Evolutionary conservation across 92 coral and sea anemone genomes (phyloP), one percentile per base, ranked within the genome.

Genomic region (Phymanthus crucifer): DNA sequence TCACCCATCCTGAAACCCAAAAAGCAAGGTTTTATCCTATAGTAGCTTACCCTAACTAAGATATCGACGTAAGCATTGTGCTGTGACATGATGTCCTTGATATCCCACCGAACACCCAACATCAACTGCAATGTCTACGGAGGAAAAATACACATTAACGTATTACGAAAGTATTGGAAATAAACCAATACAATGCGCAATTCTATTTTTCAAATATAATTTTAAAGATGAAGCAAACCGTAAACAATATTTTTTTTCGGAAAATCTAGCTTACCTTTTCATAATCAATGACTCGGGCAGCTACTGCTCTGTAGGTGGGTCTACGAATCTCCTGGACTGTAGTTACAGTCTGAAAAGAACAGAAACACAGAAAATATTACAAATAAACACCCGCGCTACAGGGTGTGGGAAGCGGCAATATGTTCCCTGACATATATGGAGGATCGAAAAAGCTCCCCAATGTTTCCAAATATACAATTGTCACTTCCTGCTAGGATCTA

Each of bases 21-120:
- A 43, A 10, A 54, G 26, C 24, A 29, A 23, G 10, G 64, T n/a
- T n/a, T n/a, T n/a, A 54, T 19, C 9, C 2, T 19, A n/a, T 21
- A 3, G 23, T 21, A 38, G 66, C 78, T 88, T 71, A 93, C 99
- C 94, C 98, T 85, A 56, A 96, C 93, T 73, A 96, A 75, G 78
- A 96, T 93, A 73, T 96, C 99, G 6, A 96, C 98, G 72, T 93
- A 96, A 47, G 99, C 89, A 70, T 96, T 96, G 83, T 96, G 99
- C 47, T 96, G 98, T 21, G 99, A 96, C 99, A 96, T 96, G 75
- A 96, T 96, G 61, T 96, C 99, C 70, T 91, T 92, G 81, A 96
- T 89, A 77, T 96, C 99, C 99, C 99, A 96, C 56, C 93, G 88
- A 38, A 93, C 99, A 32, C 91, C 91, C 13, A 89, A 80, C 99